Percentiles rank a stretch among this genome's conserved stretches.
Conservation (phyloP, 1,140 invertebrate genomes). For the Papilio polytes region DNA sequence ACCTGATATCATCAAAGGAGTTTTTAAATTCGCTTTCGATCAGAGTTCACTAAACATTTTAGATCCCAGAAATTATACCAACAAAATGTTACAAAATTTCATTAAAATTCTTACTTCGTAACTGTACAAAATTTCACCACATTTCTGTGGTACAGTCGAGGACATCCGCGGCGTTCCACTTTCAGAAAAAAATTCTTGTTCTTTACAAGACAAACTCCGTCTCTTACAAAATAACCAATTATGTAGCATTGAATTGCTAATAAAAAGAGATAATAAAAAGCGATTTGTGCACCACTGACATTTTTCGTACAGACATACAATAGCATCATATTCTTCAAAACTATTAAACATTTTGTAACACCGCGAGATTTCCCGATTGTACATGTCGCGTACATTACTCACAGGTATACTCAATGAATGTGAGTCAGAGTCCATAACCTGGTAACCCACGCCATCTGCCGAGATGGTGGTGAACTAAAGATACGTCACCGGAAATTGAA, state of each 20-base stretch:
- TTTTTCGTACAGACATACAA: too few relatives aligned
- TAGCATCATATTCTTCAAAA: too few relatives aligned
- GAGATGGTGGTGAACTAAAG: background rate
- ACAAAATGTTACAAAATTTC: background rate
- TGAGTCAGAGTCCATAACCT: background rate
- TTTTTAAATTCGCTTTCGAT: background rate
- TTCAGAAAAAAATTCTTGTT: too few relatives aligned
- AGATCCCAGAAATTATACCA: background rate
- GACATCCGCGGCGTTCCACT: background rate
- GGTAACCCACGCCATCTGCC: background rate
- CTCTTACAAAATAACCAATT: too few relatives aligned
- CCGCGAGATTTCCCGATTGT: too few relatives aligned
- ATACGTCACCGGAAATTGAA: background rate
- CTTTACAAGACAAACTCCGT: too few relatives aligned
- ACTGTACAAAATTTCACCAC: conserved; percentile 7
- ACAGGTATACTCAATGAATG: conserved; percentile 41
- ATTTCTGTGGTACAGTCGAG: background rate
- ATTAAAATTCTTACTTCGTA: background rate
- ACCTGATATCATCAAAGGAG: background rate
- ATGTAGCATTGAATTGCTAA: too few relatives aligned
- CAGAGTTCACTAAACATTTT: too few relatives aligned
- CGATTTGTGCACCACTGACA: too few relatives aligned
- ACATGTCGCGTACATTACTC: conserved; percentile 47
- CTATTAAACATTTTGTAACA: too few relatives aligned
- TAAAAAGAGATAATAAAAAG: too few relatives aligned